These are phyloP conservation scores for Alviniconcha marisindica DNA, from an alignment of 1,140 invertebrate species.

Conservation along the genomic window DNA sequence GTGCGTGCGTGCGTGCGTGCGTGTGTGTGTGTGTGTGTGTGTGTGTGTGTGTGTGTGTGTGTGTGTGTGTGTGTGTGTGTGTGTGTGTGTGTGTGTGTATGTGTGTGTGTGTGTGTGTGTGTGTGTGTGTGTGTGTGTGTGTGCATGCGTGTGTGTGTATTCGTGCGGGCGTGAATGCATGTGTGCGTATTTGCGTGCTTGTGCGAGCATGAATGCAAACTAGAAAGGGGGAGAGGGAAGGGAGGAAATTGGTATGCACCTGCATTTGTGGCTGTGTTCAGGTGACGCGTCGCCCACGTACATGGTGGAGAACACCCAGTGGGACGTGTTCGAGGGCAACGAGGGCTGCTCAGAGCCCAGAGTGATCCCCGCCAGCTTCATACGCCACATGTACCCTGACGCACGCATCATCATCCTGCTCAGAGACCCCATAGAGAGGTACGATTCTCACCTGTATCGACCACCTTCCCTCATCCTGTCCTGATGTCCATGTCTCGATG, in stretches of 20 bases:
- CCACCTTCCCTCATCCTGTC: too few species aligned
- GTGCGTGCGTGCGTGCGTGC: too few species aligned
- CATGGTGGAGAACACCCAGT: constrained; percentile 38
- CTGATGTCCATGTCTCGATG: too few species aligned
- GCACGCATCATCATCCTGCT: constrained; percentile 31
- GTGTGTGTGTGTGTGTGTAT: not conserved
- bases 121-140: not conserved
- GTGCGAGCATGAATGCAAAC: too few species aligned
- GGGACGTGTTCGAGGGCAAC: constrained; percentile 32
- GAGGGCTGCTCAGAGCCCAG: constrained; percentile 25
- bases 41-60: not conserved
- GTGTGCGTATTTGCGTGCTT: not conserved
- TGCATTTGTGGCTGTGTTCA: not conserved
- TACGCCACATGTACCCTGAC: constrained; percentile 30
- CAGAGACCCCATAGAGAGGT: constrained; percentile 26
- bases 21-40: too few species aligned
- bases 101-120: not conserved
- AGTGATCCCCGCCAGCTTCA: constrained; percentile 25
- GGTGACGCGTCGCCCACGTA: constrained; percentile 37
- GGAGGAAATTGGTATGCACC: too few species aligned
- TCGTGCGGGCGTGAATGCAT: not conserved
- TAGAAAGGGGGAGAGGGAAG: too few species aligned
- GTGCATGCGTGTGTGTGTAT: not conserved
- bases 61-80: not conserved
- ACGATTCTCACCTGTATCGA: too few species aligned